phyloP scores from a whole-genome alignment of 92 coral and sea anemone genomes.

The Micromussa lordhowensis region DNA sequence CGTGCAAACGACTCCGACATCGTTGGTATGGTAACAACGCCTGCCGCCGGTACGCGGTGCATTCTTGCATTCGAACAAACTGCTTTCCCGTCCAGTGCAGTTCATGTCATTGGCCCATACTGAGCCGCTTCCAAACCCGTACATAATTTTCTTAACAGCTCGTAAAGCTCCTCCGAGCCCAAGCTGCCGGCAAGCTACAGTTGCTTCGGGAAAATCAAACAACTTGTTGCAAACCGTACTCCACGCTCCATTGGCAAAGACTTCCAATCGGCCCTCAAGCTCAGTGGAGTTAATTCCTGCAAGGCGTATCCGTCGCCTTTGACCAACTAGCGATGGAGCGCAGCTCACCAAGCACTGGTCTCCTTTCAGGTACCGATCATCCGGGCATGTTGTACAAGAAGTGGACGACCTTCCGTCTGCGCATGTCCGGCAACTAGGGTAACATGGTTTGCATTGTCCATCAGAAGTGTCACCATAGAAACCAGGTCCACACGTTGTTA shows the following conservation, averaged over 20 bases:
- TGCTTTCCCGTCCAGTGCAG: constrained; percentile 71
- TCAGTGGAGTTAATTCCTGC: constrained; percentile 64
- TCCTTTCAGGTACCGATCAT: constrained; percentile 57
- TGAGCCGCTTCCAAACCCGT: constrained; percentile 67
- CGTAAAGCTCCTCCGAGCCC: constrained; percentile 73
- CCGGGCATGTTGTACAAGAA: constrained; percentile 74
- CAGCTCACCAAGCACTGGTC: constrained; percentile 63
- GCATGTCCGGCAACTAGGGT: constrained; percentile 81
- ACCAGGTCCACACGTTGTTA: constrained; percentile 76
- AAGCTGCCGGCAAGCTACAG: constrained; percentile 76
- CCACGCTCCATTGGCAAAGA: constrained; percentile 57
- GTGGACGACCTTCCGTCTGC: constrained; percentile 61
- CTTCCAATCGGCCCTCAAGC: constrained; percentile 82
- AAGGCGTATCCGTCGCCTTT: constrained; percentile 64
- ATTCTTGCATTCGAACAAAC: constrained; percentile 66
- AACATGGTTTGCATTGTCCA: constrained; percentile 76
- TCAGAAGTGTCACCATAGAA: constrained; percentile 71
- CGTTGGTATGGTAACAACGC: constrained; percentile 77
- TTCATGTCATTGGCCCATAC: constrained; percentile 59
- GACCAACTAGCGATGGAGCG: constrained; percentile 55
- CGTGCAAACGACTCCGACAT: constrained; percentile 82
- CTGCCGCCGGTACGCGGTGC: constrained; percentile 9
- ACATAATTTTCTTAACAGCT: constrained; percentile 54
- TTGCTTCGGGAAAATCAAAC: constrained; percentile 83
- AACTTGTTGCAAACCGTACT: constrained; percentile 71